Base-by-base conservation (phyloP, 30 jellyfish, hydroid and myxozoan genomes). In the Hydractinia echinata region DNA sequence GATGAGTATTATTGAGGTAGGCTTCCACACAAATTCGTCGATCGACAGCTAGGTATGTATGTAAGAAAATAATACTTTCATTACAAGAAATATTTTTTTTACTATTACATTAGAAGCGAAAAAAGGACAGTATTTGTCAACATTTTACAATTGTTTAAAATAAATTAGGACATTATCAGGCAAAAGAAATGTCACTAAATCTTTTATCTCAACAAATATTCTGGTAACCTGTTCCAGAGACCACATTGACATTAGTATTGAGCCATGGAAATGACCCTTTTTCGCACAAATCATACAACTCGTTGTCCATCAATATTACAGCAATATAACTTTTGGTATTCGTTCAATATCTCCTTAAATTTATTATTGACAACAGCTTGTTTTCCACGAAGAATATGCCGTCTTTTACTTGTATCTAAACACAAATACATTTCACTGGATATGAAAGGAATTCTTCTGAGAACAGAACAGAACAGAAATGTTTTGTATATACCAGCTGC, bases 21-120 rank as follows among this genome's bases (percentile, higher is more conserved):
- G 69, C 69, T 58, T 58, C 69, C 19, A 58, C 69, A 58, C 69
- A 58, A 13, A 58, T 58, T 58, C 69, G 69, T 58, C 69, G 69
- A 58, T 58, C 69, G 19, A 58, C 69, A 58, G 69, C 69, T 58
- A 58, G 15, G 69, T 13, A 58, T 30, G 44, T 30, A 30, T 30
- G 44, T 11, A 58, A 58, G 69, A 58, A 58, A 11, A 11, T 13
- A 58, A 11, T 58, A 11, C 19, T 58, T 58, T 58, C 18, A 58
- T 16, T 13, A 16, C 19, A 58, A 11, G 69, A 58, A 58, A 13
- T 58, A 11, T 58, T 16, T 58, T 58, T 58, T 58, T 58, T 11
- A 58, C 15, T 16, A 58, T 11, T 58, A 58, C 15, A 13, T 11
- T 58, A 58, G 15, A 58, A 11, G 18, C 15, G 19, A 58, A 16